Base-by-base conservation (phyloP, 1,140 invertebrate species). In the Papilio dardanus region DNA sequence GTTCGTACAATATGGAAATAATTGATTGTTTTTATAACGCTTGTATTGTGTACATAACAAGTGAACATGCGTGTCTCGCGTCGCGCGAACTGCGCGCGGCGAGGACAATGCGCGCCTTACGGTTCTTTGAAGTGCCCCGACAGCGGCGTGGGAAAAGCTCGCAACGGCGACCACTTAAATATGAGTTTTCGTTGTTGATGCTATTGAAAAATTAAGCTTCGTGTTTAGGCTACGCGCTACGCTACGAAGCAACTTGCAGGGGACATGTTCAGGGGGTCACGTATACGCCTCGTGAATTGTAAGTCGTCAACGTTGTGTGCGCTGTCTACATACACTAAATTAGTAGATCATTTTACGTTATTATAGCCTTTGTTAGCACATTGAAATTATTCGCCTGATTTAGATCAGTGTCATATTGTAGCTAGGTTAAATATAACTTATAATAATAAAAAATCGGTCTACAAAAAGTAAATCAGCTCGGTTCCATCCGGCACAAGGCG, bases 401-500 rank as follows among this genome's bases (percentile, higher is more conserved):
- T 30, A 58, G 50, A 54, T 24, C 50, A 54, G 21, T 58, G 54
- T 3, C 1, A 58, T n/a, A n/a, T n/a, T 58, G 21, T 24, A 28
- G 30, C 2, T 58, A 10, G 54, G 54, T 58, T 58, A 28, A 58
- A 58, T 58, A 58, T 58, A 28, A 62, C 54, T 28, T 62, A n/a
- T n/a, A 3, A 62, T 3, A 28, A 28, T 62, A 62, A 62, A 62
- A 62, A 62, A 62, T 62, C 10, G 24, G 24, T 5, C 54, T 62
- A 62, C 24, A 62, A 28, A 62, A 62, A 62, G 54, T 12, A 28
- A 62, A 10, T 14, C 24, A 62, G 10, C 24, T 62, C 10, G 1
- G 8, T 62, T 62, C 24, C 54, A 62, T 62, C 54, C 54, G 54
- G 54, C 54, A 62, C 54, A 62, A 62, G 21, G 24, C 24, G 14